Conservation (phyloP, 2,888 invertebrate genomes). For the Drosophila fungiperda region DNA sequence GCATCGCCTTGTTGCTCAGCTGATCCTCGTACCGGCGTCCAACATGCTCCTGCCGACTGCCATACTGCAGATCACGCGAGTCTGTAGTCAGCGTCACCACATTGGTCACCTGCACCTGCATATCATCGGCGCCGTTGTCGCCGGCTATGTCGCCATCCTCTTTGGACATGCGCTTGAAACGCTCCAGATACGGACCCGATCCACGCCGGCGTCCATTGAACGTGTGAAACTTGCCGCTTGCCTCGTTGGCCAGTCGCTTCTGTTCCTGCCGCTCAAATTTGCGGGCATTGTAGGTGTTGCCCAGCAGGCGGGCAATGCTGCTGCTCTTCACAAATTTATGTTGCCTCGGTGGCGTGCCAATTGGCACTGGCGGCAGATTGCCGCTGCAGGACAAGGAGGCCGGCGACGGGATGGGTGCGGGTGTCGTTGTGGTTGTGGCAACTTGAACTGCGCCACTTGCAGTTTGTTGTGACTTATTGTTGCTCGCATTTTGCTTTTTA, state of each 20-base stretch:
- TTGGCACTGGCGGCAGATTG: conserved; percentile 54
- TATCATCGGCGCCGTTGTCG: conserved; percentile 23
- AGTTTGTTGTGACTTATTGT: conserved; percentile 41
- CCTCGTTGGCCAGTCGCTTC: conserved; percentile 63
- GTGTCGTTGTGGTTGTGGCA: neutral
- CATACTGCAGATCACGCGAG: conserved; percentile 66
- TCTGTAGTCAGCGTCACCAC: conserved; percentile 62
- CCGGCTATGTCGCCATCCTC: conserved; percentile 79
- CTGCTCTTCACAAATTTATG: conserved; percentile 84
- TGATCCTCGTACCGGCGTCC: conserved; percentile 85
- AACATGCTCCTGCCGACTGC: conserved; percentile 68
- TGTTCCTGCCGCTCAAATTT: conserved; percentile 83
- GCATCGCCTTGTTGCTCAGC: conserved; percentile 89
- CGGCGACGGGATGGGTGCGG: neutral
- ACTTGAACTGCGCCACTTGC: conserved; percentile 6
- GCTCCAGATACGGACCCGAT: conserved; percentile 79
- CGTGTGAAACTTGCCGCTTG: conserved; percentile 81
- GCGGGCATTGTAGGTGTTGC: conserved; percentile 85
- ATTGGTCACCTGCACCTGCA: conserved; percentile 59
- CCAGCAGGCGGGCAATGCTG: conserved; percentile 84
- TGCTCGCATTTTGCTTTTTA: conserved; percentile 50
- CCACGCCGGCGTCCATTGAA: conserved; percentile 77
- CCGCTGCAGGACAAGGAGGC: conserved; percentile 4
- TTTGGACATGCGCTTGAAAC: conserved; percentile 83
- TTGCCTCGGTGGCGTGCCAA: conserved; percentile 77